Percentiles rank a stretch among this genome's conserved stretches.
phyloP scores from a whole-genome alignment of 37 sponge, comb jelly and placozoan genomes.

The Beroe ovata region DNA sequence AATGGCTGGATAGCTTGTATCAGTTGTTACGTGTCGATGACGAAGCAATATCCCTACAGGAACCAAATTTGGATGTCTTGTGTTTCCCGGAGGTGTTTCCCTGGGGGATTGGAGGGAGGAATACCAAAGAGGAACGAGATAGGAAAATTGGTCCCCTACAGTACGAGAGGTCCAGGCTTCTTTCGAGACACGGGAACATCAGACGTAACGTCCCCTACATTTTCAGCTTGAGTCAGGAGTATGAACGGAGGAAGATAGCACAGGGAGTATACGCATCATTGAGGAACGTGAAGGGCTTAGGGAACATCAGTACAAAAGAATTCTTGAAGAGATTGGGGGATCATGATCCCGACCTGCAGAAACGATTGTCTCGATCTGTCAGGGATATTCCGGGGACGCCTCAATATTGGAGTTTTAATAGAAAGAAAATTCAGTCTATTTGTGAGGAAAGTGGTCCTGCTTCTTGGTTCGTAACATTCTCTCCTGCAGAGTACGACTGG shows the following conservation, averaged over 20 bases:
- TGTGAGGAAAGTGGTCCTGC: not conserved
- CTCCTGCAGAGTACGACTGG: not conserved
- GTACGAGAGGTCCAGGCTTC: too few species aligned
- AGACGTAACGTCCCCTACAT: not conserved
- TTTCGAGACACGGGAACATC: too few species aligned
- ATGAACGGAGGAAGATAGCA: not conserved
- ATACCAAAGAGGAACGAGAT: not conserved
- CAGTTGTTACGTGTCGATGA: not conserved
- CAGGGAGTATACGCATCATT: not conserved
- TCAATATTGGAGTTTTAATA: too few species aligned
- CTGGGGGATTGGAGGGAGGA: not conserved
- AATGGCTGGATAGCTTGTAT: not conserved
- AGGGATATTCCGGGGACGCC: not conserved
- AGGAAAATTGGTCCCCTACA: not conserved
- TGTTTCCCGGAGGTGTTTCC: not conserved
- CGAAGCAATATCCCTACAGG: not conserved
- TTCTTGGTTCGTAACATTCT: not conserved
- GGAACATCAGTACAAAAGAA: not conserved
- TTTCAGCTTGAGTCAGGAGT: not conserved
- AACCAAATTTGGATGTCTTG: not conserved
- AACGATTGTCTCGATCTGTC: not conserved
- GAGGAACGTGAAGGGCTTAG: not conserved
- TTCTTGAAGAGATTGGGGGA: not conserved
- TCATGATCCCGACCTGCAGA: not conserved
- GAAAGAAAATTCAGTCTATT: not conserved